Evolutionary conservation across 2,797 vertebrate genomes (phyloP).

Genomic region (Antrozous pallidus): DNA sequence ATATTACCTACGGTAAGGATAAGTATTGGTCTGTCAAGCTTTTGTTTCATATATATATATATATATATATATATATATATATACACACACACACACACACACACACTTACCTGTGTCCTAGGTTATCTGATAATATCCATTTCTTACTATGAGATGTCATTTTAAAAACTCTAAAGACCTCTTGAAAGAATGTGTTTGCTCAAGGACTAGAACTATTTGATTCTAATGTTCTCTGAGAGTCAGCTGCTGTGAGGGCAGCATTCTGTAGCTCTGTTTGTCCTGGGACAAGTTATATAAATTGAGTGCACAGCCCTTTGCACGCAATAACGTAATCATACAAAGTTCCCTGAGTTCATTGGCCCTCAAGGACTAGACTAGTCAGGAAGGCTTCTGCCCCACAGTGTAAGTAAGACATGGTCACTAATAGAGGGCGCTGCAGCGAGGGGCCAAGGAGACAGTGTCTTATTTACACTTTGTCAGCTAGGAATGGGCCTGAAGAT

Average conservation of each 20-base stretch:
- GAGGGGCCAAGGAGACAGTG: neutral
- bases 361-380: neutral
- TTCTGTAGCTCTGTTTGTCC: slow-evolving; percentile 36
- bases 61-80: no score
- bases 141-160: neutral
- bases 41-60: neutral
- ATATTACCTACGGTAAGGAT: neutral
- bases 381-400: neutral
- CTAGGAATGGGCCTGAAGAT: neutral
- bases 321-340: neutral
- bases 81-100: no score
- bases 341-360: neutral
- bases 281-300: slow-evolving; percentile 31
- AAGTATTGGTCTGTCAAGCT: neutral
- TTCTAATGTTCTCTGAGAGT: neutral
- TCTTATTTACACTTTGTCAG: no score
- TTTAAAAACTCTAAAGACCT: neutral
- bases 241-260: neutral
- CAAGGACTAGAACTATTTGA: neutral
- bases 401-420: neutral
- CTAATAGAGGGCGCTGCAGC: neutral
- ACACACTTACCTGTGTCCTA: no score
- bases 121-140: neutral
- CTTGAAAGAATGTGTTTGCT: neutral
- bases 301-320: slow-evolving; percentile 53